Percentiles rank a stretch among this genome's conserved stretches.
These are phyloP conservation scores for Megaceryle alcyon DNA, from an alignment of 2,797 vertebrate species.

Conservation along the genomic window DNA sequence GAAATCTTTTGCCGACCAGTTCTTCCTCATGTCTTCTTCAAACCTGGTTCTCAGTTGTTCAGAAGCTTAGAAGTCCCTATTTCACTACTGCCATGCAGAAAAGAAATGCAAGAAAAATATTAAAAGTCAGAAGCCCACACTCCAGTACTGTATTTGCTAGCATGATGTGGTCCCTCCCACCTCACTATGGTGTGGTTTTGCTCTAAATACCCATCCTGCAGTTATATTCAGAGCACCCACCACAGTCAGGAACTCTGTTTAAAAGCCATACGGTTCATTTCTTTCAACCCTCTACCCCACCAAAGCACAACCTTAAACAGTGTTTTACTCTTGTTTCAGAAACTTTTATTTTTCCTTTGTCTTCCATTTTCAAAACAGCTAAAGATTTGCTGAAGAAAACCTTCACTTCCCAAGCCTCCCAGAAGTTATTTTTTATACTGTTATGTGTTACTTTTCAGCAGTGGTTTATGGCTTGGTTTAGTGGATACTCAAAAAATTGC, in stretches of 20 bases:
- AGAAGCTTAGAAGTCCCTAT: conserved; percentile 82
- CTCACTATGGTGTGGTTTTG: conserved; percentile 38
- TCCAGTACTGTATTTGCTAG: conserved; percentile 58
- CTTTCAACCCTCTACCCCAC: conserved; percentile 16
- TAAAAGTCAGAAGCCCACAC: conserved; percentile 73
- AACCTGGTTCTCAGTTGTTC: conserved; percentile 81
- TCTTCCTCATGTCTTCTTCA: conserved; percentile 81
- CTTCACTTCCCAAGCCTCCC: neutral
- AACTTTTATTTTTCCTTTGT: neutral
- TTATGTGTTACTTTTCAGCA: conserved; percentile 2
- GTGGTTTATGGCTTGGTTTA: conserved; percentile 33
- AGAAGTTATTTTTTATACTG: conserved; percentile 13
- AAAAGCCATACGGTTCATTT: neutral
- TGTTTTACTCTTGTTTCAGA: neutral
- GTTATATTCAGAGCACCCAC: conserved; percentile 6
- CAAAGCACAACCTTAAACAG: neutral
- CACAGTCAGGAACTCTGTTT: conserved; percentile 2
- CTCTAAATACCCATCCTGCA: conserved; percentile 31
- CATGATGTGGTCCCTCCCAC: conserved; percentile 65
- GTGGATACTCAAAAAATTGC: neutral
- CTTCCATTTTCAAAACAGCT: conserved; percentile 9
- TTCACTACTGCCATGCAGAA: conserved; percentile 83
- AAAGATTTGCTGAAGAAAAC: neutral
- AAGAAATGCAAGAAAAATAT: conserved; percentile 84
- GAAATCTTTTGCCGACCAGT: conserved; percentile 78